Conservation (phyloP, 2,797 vertebrate genomes). For the Epinephelus awoara region DNA sequence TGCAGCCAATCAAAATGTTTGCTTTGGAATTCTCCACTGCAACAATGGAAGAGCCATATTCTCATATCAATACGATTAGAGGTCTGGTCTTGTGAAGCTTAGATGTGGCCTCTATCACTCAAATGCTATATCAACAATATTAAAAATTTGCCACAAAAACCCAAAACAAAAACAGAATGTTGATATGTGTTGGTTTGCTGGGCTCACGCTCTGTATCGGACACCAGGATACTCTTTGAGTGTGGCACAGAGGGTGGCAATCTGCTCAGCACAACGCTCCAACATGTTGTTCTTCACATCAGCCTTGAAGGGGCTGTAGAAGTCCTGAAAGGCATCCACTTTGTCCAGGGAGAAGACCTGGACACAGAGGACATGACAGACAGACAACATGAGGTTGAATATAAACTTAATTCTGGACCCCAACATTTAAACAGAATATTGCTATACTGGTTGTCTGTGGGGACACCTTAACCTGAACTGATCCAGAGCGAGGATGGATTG, state of each 20-base stretch:
- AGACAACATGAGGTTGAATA: not conserved
- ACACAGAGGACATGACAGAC: not conserved
- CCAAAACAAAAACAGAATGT: not conserved
- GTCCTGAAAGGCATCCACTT: slow-evolving; percentile 94
- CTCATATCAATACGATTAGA: too few species aligned
- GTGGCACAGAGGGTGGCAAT: slow-evolving; percentile 95
- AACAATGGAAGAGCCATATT: too few species aligned
- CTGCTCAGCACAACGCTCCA: slow-evolving; percentile 97
- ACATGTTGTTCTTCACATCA: slow-evolving; percentile 94
- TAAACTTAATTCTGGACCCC: not conserved
- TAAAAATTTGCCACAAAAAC: not conserved
- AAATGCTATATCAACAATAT: too few species aligned
- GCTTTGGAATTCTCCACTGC: too few species aligned
- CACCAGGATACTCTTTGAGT: slow-evolving; percentile 96
- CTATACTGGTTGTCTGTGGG: not conserved
- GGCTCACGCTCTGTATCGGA: slow-evolving; percentile 95
- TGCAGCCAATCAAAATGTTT: too few species aligned
- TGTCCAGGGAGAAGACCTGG: slow-evolving; percentile 91
- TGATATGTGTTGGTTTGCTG: not conserved
- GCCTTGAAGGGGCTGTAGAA: slow-evolving; percentile 98
- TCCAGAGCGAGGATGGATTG: not conserved
- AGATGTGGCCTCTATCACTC: too few species aligned
- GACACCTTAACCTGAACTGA: not conserved
- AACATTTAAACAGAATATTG: not conserved
- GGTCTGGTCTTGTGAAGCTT: too few species aligned